Evolutionary conservation across 1,140 invertebrate genomes (phyloP).

Genomic region (Caenorhabditis brenneri): DNA sequence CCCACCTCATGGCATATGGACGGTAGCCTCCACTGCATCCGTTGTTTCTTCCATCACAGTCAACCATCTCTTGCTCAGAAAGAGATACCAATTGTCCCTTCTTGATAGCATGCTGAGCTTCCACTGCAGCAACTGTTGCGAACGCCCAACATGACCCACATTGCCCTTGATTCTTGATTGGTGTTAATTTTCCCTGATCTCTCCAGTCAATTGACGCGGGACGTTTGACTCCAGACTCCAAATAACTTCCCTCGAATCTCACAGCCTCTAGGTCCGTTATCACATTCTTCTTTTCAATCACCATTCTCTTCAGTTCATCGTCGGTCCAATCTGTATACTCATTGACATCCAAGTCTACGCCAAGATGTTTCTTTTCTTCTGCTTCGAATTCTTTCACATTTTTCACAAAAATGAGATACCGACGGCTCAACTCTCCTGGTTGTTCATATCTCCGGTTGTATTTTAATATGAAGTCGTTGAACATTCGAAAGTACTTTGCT

Average conservation of each 20-base stretch:
- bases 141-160: constrained; percentile 55
- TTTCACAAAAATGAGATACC: constrained; percentile 6
- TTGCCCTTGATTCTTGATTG: constrained; percentile 46
- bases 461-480: constrained; percentile 13
- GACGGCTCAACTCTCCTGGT: not conserved
- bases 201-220: constrained; percentile 40
- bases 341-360: constrained; percentile 42
- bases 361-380: constrained; percentile 28
- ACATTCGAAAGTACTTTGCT: not conserved
- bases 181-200: constrained; percentile 39
- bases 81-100: not conserved
- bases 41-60: constrained; percentile 45
- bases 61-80: constrained; percentile 51
- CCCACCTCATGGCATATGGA: constrained; percentile 48
- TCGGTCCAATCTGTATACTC: constrained; percentile 42
- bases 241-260: not conserved
- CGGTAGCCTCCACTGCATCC: constrained; percentile 51
- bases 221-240: not conserved
- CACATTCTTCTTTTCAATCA: not conserved
- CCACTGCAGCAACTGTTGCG: constrained; percentile 40
- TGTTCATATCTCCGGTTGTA: constrained; percentile 9
- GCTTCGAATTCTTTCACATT: constrained; percentile 44
- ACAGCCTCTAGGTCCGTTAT: not conserved
- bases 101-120: constrained; percentile 42
- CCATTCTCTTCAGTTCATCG: constrained; percentile 25